These are phyloP conservation scores for Alsophila aescularia DNA, from an alignment of 2,888 invertebrate genomes.

Conservation along the genomic window DNA sequence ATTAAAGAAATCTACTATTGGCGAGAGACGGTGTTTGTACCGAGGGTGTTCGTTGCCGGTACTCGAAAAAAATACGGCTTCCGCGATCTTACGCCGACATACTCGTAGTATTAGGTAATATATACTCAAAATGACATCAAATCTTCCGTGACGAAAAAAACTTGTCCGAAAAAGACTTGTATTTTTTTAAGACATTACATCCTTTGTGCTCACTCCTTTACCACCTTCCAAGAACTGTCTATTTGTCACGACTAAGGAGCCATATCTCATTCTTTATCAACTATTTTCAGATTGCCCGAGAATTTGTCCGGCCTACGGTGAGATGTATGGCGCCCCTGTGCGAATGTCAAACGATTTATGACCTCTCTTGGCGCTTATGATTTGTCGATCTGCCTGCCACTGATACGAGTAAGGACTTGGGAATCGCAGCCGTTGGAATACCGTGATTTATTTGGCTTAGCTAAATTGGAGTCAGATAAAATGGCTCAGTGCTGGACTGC, in stretches of 20 bases:
- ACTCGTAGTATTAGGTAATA: too few species aligned
- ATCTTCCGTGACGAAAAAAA: too few species aligned
- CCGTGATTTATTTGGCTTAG: slow-evolving; percentile 15
- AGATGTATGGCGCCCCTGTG: slow-evolving; percentile 61
- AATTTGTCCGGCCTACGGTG: slow-evolving; percentile 67
- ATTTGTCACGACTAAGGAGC: slow-evolving; percentile 46
- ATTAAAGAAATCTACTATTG: too few species aligned
- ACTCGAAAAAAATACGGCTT: too few species aligned
- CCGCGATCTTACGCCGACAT: too few species aligned
- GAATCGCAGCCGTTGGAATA: slow-evolving; percentile 31
- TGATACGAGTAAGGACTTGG: slow-evolving; percentile 47
- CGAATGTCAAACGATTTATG: slow-evolving; percentile 65
- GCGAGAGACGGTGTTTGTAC: too few species aligned
- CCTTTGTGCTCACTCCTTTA: slow-evolving; percentile 6
- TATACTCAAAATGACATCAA: not conserved
- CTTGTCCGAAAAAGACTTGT: too few species aligned
- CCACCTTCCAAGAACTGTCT: slow-evolving; percentile 15
- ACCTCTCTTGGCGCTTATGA: slow-evolving; percentile 53
- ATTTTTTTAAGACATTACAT: too few species aligned
- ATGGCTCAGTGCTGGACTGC: not conserved
- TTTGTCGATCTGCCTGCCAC: slow-evolving; percentile 49
- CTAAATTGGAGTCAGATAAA: slow-evolving; percentile 14
- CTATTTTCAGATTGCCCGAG: slow-evolving; percentile 50
- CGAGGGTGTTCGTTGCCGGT: too few species aligned
- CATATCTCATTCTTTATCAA: slow-evolving; percentile 66